phyloP scores from a whole-genome alignment of 2,113 vertebrate genomes.

The Gymnarchus niloticus region DNA sequence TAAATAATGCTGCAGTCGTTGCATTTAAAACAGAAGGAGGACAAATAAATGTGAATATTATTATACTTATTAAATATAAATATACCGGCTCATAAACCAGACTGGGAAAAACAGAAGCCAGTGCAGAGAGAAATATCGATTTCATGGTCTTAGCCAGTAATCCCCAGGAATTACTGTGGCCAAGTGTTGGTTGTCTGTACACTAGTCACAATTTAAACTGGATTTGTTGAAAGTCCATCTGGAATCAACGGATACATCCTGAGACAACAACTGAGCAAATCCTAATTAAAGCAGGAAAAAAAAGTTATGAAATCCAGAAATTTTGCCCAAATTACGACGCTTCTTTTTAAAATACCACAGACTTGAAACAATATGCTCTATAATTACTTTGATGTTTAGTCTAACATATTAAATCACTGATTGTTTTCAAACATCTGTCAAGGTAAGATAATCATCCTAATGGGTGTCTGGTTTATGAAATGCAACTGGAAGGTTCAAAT shows the following conservation, averaged over 20 bases:
- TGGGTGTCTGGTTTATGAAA: neutral
- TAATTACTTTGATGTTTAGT: neutral
- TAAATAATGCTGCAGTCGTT: neutral
- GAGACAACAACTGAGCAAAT: neutral
- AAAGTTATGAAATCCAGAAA: neutral
- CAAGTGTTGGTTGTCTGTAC: neutral
- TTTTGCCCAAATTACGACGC: neutral
- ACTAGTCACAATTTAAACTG: conserved; percentile 4
- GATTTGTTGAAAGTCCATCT: neutral
- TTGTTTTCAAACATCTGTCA: neutral
- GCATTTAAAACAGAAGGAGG: neutral
- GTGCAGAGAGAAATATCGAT: conserved; percentile 20
- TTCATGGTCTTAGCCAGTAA: neutral
- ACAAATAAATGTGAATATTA: too few species aligned
- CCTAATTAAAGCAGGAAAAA: neutral
- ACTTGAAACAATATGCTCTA: neutral
- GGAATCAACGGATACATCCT: neutral
- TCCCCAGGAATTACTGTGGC: neutral
- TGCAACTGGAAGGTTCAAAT: neutral
- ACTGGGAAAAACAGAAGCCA: neutral
- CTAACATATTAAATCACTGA: neutral
- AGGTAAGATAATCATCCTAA: neutral
- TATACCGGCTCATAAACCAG: neutral
- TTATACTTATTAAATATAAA: too few species aligned
- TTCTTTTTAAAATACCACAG: neutral